Evolutionary conservation across 2,888 invertebrate genomes (phyloP), one percentile per base, ranked within the genome.

Genomic region (Hydraecia micacea): DNA sequence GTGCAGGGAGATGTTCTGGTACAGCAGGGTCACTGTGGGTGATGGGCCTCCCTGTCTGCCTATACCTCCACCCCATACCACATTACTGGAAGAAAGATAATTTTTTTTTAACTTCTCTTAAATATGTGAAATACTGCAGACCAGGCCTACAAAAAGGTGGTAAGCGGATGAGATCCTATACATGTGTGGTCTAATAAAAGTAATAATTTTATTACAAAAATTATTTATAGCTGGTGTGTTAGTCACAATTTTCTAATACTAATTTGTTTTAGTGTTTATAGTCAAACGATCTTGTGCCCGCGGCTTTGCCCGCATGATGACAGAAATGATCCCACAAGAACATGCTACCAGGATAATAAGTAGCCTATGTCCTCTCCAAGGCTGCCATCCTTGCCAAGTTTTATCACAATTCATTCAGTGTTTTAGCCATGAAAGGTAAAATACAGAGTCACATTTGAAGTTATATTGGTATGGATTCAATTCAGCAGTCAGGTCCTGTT

Each of bases 1-100:
- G 90, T 98, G 98, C 21, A 98, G 96, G 0, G 98, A 97, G 91
- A 98, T 98, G 88, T 97, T 97, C 4, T 97, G 98, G 92, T 98
- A 98, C 87, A 98, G 95, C 76, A 98, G 93, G 0, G 98, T 97
- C 90, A 98, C 91, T 8, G 94, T 92, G 0, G 96, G 94, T 0
- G 95, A 93, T 0, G 93, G 87, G 0, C 91, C 92, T 0, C 96
- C 96, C 0, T 93, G 85, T 0, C 92, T 90, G 2, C 91, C 89
- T 0, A 93, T 89, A 0, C 96, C 96, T 0, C 96, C 96, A 0
- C 96, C 96, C 97, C 97, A 97, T 3, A 96, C 90, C 15, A 97
- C 96, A 89, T 96, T 95, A 46, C 97, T 96, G 7, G 88, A 92
- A 80, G 42, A 82, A 78, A 42, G 1, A 65, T 36, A 2, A 15